A percentile compares a stretch with the other conserved stretches of the same genome.
phyloP scores from a whole-genome alignment of 2,888 invertebrate species.

The Salpingus planirostris region DNA sequence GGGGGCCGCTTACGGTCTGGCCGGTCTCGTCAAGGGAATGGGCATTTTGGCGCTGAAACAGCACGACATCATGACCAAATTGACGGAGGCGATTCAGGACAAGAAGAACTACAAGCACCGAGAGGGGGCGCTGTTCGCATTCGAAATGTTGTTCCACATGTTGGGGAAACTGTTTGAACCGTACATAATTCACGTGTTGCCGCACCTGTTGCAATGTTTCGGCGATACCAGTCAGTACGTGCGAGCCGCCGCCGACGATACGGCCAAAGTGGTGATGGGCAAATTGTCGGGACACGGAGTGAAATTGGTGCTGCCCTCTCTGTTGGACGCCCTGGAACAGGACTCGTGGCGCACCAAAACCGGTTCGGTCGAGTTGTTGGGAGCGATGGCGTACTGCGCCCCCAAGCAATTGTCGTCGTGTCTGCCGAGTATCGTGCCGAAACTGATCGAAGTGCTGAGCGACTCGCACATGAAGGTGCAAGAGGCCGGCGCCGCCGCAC shows the following conservation, averaged over 20 bases:
- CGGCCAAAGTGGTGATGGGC: constrained; percentile 91
- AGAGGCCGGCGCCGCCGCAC: constrained; percentile 91
- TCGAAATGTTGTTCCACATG: constrained; percentile 93
- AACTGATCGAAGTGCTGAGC: constrained; percentile 90
- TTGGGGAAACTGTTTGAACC: constrained; percentile 96
- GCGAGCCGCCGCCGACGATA: constrained; percentile 91
- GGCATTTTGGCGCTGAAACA: constrained; percentile 94
- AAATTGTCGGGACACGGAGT: constrained; percentile 95
- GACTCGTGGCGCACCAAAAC: constrained; percentile 99
- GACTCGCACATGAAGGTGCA: constrained; percentile 96
- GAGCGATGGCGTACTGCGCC: constrained; percentile 98
- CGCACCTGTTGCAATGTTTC: constrained; percentile 88
- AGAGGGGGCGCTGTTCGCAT: constrained; percentile 93
- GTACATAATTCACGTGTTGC: constrained; percentile 94
- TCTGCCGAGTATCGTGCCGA: constrained; percentile 95
- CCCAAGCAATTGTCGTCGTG: constrained; percentile 98
- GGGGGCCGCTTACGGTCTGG: constrained; percentile 96
- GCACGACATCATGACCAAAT: constrained; percentile 87
- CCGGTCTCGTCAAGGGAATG: constrained; percentile 93
- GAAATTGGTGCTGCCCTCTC: constrained; percentile 89
- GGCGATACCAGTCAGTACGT: constrained; percentile 95
- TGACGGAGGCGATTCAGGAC: constrained; percentile 90
- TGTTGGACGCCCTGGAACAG: constrained; percentile 88
- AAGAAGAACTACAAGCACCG: constrained; percentile 92
- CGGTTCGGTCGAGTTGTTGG: constrained; percentile 89